A percentile compares a stretch with the other conserved stretches of the same genome.
These are phyloP conservation scores for Macrophya annulata DNA, from an alignment of 2,888 invertebrate species.

Conservation along the genomic window DNA sequence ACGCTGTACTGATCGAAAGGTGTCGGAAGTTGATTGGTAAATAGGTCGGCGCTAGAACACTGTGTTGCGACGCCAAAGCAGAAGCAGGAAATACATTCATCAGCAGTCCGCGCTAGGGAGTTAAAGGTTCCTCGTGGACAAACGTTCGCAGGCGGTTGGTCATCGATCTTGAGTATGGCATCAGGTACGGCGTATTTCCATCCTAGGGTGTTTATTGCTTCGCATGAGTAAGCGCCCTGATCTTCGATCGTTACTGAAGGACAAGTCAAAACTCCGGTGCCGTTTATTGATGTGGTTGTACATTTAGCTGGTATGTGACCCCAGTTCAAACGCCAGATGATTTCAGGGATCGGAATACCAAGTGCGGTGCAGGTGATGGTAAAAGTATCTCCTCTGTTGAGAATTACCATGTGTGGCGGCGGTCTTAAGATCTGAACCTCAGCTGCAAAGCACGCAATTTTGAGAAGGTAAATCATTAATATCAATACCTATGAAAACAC, in stretches of 20 bases:
- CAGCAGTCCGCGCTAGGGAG: slow-evolving; percentile 86
- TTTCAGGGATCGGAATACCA: slow-evolving; percentile 94
- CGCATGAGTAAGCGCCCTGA: slow-evolving; percentile 98
- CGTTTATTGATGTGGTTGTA: slow-evolving; percentile 86
- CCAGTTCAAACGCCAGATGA: slow-evolving; percentile 99
- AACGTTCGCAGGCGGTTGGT: slow-evolving; percentile 78
- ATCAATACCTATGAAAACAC: neutral
- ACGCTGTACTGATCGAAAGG: slow-evolving; percentile 82
- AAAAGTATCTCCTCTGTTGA: slow-evolving; percentile 88
- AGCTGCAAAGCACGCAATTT: slow-evolving; percentile 77
- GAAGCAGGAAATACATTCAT: slow-evolving; percentile 97
- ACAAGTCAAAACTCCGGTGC: slow-evolving; percentile 92
- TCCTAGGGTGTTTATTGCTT: slow-evolving; percentile 93
- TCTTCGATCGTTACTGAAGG: slow-evolving; percentile 86
- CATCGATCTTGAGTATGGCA: slow-evolving; percentile 89
- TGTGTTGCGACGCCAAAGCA: slow-evolving; percentile 94
- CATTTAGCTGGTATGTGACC: slow-evolving; percentile 94
- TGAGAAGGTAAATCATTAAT: neutral
- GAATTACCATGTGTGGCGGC: slow-evolving; percentile 87
- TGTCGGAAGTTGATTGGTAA: slow-evolving; percentile 87
- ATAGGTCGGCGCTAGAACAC: slow-evolving; percentile 94
- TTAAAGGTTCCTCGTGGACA: slow-evolving; percentile 93
- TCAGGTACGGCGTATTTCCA: slow-evolving; percentile 94
- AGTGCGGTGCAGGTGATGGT: slow-evolving; percentile 92
- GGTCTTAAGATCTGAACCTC: slow-evolving; percentile 86